Evolutionary conservation across 2,113 vertebrate genomes (phyloP).

Genomic region (Rhinogobius similis): DNA sequence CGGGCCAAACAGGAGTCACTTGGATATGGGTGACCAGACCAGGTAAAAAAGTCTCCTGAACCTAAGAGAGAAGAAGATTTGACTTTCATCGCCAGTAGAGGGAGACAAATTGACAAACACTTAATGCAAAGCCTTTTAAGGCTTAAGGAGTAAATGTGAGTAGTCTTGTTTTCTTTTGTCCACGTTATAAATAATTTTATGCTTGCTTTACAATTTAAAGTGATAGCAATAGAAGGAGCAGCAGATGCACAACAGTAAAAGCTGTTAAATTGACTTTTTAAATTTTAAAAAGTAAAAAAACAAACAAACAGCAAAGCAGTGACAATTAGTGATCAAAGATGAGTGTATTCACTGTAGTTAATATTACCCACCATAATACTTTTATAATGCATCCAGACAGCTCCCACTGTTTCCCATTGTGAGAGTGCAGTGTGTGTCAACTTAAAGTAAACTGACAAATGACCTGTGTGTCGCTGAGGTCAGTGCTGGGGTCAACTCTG

Average conservation of each 20-base stretch:
- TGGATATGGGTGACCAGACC: constrained; percentile 21
- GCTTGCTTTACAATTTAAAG: no score
- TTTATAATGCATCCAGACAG: not conserved
- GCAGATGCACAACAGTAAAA: no score
- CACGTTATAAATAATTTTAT: no score
- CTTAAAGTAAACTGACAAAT: constrained; percentile 12
- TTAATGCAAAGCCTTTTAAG: no score
- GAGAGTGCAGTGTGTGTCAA: constrained; percentile 7
- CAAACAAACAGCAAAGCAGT: no score
- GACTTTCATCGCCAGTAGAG: constrained; percentile 47
- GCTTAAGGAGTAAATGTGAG: no score
- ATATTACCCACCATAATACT: not conserved
- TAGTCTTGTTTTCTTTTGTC: no score
- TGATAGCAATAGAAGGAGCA: not conserved
- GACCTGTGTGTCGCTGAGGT: constrained; percentile 39
- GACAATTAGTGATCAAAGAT: no score
- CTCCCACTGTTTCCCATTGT: not conserved
- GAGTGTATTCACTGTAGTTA: no score
- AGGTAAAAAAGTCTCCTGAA: not conserved
- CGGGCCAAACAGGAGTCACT: constrained; percentile 51
- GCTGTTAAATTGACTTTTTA: no score
- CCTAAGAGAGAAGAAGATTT: not conserved
- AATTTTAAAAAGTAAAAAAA: no score
- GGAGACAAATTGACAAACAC: no score
- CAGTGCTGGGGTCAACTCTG: constrained; percentile 58